Evolutionary conservation across 1,140 invertebrate species (phyloP), one percentile per base, ranked within the genome.

Genomic region (Centruroides vittatus): DNA sequence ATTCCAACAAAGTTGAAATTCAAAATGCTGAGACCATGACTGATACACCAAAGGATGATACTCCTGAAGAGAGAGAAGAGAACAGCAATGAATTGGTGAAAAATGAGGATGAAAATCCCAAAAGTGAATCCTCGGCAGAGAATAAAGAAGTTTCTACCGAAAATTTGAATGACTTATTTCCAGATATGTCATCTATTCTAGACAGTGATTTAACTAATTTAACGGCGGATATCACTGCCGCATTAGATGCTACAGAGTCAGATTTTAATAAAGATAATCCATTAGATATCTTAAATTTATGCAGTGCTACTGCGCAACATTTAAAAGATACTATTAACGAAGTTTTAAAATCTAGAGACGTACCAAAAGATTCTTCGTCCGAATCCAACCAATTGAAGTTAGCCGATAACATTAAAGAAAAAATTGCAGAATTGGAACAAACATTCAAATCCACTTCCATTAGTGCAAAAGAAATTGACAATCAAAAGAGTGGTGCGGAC

Each of bases 241-340:
- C 12, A n/a, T 51, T 51, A 13, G 23, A n/a, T 51, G 10, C 12
- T 51, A 5, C 12, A 34, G 50, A 51, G 11, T 34, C 12, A 49
- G 55, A 47, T 6, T n/a, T 47, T 47, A 11, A 23, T 23, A 61
- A 54, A 36, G 59, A 58, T 13, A 34, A 51, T 5, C 55, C 52
- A 47, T 52, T 60, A 23, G 35, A 58, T 7, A 54, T 65, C 7
- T 60, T 65, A 13, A 47, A 34, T 47, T 50, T 55, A 3, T 65
- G 64, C 47, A 65, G 64, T 41, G 35, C 47, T 23, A 58, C 57
- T 46, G 61, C 64, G 4, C 53, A 60, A 23, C 56, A 51, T 11
- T 57, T 65, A 47, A 59, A 53, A 35, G 36, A 65, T 41, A 54
- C 58, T 9, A 65, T 65, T 8, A 36, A 35, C 12, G 61, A 65